Evolutionary conservation across 2,888 invertebrate genomes (phyloP).

Genomic region (Antheraea yamamai): DNA sequence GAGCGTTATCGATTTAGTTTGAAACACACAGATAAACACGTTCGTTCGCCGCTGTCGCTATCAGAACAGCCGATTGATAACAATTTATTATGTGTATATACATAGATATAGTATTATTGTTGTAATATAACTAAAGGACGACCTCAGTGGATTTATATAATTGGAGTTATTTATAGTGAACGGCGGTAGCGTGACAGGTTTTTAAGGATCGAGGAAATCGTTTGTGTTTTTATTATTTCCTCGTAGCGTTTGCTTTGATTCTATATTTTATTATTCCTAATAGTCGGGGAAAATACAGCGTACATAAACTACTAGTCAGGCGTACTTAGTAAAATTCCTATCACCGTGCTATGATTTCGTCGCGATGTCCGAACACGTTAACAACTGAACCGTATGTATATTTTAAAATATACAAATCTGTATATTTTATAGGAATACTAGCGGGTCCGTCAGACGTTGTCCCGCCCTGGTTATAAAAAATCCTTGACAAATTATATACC

Average conservation of each 20-base stretch:
- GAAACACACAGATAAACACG: conserved; percentile 1
- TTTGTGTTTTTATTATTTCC: not conserved
- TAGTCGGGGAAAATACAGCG: too few relatives aligned
- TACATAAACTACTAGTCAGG: too few relatives aligned
- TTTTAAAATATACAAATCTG: too few relatives aligned
- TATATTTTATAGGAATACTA: too few relatives aligned
- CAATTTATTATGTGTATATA: not conserved
- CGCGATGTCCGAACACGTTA: too few relatives aligned
- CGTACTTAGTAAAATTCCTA: too few relatives aligned
- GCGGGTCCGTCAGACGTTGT: too few relatives aligned
- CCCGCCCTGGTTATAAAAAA: too few relatives aligned
- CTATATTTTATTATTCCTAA: not conserved
- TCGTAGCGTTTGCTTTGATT: not conserved
- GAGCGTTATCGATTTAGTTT: conserved; percentile 9
- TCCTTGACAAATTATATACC: too few relatives aligned
- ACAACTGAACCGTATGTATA: too few relatives aligned
- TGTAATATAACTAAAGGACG: not conserved
- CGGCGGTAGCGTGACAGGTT: not conserved
- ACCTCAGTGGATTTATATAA: conserved; percentile 4
- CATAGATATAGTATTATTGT: not conserved
- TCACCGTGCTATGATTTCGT: too few relatives aligned
- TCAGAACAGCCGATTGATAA: conserved; percentile 4
- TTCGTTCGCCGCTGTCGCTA: conserved; percentile 7
- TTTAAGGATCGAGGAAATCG: not conserved
- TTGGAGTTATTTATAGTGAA: conserved; percentile 7